phyloP scores from a whole-genome alignment of 2,888 invertebrate species.

The Pterobdella sp. region DNA sequence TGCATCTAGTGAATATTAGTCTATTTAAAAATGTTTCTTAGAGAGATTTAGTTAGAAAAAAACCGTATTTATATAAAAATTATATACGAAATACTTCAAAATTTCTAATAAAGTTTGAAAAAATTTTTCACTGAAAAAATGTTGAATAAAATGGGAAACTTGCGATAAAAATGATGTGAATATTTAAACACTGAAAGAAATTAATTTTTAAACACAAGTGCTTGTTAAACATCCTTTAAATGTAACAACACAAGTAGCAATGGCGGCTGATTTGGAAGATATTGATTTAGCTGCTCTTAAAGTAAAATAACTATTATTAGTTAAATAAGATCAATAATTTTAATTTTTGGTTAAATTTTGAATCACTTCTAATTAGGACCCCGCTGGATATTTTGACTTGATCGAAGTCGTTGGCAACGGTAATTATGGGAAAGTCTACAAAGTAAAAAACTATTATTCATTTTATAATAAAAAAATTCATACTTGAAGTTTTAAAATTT shows the following conservation, averaged over 20 bases:
- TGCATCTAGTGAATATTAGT: no score
- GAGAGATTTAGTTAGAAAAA: no score
- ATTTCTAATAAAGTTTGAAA: no score
- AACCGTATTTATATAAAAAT: no score
- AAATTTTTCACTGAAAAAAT: no score
- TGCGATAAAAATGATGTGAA: not conserved
- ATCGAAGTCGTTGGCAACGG: constrained; percentile 99
- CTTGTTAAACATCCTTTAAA: constrained; percentile 20
- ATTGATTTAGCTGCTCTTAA: constrained; percentile 27
- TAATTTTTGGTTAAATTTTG: not conserved
- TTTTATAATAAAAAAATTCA: not conserved
- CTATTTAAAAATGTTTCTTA: no score
- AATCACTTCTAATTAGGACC: constrained; percentile 66
- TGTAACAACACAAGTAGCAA: constrained; percentile 6
- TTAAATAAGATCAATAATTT: not conserved
- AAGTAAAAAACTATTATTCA: constrained; percentile 59
- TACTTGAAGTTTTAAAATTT: not conserved
- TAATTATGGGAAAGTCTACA: constrained; percentile 99
- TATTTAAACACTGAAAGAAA: not conserved
- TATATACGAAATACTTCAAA: no score
- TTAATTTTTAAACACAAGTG: not conserved
- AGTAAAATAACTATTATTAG: constrained; percentile 15
- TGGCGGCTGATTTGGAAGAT: constrained; percentile 23
- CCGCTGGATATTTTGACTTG: constrained; percentile 97
- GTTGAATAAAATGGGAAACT: not conserved